Base-by-base conservation (phyloP, 1,140 invertebrate species). In the Diorhabda elongata region DNA sequence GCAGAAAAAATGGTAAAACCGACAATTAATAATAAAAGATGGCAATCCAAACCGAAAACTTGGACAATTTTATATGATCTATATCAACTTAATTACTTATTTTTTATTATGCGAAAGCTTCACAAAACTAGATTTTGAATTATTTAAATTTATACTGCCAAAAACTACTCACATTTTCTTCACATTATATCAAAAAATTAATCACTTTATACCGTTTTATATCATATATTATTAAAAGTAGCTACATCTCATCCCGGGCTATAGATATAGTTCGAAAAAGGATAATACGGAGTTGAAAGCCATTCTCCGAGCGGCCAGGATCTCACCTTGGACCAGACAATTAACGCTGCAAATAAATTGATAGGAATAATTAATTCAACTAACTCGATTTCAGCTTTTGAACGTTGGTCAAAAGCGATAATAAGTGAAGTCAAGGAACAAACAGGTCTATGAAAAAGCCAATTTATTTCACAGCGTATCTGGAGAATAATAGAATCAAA, bases 1-100 rank as follows among this genome's bases (percentile, higher is more conserved):
- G 52, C 45, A 57, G 42, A 4, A 47, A 8, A 64, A 44, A 3
- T 45, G 5, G 47, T 64, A 3, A 57, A 64, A 52, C 47, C 63
- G 8, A 64, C 43, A 11, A 52, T 64, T 57, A 52, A 5, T 7
- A 8, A 52, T 8, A 26, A 52, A 57, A 52, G 26, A 56, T 57
- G 76, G 75, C 66, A 71, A 74, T 7, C 64, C n/a, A n/a, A n/a
- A 76, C 59, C 76, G 79, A 2, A 79, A 79, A 77, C 81, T 79
- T 26, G 45, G 77, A 3, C 77, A 81, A 58, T 80, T 79, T 74
- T 79, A 77, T 69, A 41, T 77, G 59, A 77, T 75, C 42, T 78
- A 80, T 57, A 73, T 78, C 6, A 73, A 77, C 66, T 68, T 78
- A 2, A 64, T 79, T 2, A 7, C 73, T 73, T 47, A 80, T 71